These are phyloP conservation scores for Meganola albula DNA, from an alignment of 2,888 invertebrate genomes.

Conservation along the genomic window DNA sequence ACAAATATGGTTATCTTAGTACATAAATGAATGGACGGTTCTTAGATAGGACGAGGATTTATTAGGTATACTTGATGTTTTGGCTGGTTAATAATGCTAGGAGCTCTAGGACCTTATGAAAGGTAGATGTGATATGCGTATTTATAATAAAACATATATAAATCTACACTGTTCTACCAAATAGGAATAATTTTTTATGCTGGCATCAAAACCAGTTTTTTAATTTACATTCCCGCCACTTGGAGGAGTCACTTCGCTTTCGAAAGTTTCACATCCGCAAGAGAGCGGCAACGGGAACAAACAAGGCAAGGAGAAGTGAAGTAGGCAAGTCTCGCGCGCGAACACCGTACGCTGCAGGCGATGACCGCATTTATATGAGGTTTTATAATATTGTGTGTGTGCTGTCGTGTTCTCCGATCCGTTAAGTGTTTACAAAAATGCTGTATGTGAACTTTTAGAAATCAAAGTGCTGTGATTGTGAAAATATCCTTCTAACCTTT, in stretches of 20 bases:
- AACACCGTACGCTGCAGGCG: slow-evolving; percentile 73
- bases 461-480: slow-evolving; percentile 71
- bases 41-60: too few relatives aligned
- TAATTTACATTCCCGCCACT: slow-evolving; percentile 74
- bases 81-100: too few relatives aligned
- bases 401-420: slow-evolving; percentile 69
- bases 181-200: slow-evolving; percentile 19
- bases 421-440: slow-evolving; percentile 72
- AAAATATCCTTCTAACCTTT: slow-evolving; percentile 40
- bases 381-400: slow-evolving; percentile 70
- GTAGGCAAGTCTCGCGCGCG: slow-evolving; percentile 73
- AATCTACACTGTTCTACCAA: too few relatives aligned
- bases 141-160: too few relatives aligned
- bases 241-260: slow-evolving; percentile 70
- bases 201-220: slow-evolving; percentile 59
- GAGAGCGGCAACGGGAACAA: slow-evolving; percentile 76
- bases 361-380: slow-evolving; percentile 76
- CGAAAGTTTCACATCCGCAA: slow-evolving; percentile 78
- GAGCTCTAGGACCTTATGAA: too few relatives aligned
- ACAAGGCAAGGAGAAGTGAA: slow-evolving; percentile 56
- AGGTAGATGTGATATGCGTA: too few relatives aligned
- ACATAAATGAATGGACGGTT: too few relatives aligned
- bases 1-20: too few relatives aligned
- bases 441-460: slow-evolving; percentile 65
- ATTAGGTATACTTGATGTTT: too few relatives aligned